Evolutionary conservation across 1,140 invertebrate genomes (phyloP), one percentile per base, ranked within the genome.

Genomic region (Amphibalanus amphitrite): DNA sequence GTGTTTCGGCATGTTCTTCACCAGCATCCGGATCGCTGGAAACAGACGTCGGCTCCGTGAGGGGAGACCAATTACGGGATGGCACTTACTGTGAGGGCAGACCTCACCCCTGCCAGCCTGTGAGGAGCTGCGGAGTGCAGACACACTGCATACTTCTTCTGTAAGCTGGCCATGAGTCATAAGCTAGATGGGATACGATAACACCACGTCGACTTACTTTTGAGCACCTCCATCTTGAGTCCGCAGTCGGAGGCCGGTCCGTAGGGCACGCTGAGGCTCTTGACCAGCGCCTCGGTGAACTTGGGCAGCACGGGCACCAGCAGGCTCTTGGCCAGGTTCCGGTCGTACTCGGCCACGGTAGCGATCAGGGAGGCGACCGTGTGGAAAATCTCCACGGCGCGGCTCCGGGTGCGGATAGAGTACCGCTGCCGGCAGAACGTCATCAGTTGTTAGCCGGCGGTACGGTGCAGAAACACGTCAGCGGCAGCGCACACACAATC

Each of bases 161-260:
- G n/a, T n/a, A 38, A 38, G 38, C 38, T 38, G 17, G 38, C 38
- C n/a, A n/a, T n/a, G n/a, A n/a, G n/a, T n/a, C n/a, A n/a, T n/a
- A n/a, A n/a, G n/a, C n/a, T n/a, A n/a, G n/a, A n/a, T n/a, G n/a
- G n/a, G n/a, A n/a, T n/a, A n/a, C n/a, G n/a, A n/a, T n/a, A n/a
- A n/a, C n/a, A 17, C 68, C 29, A 3, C 23, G 68, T 20, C 68
- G 20, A 8, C 47, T 59, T 26, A 67, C 65, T 28, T 67, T 86
- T 89, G 0, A 90, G 81, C 40, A 90, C 85, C 77, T 90, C 87
- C 29, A 86, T 88, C 75, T 89, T 89, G 10, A 91, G 78, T 23
- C 87, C 84, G 77, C 84, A 86, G 76, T 89, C 88, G 69, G 83
- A 86, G 0, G 80, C 83, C 28, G 80, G 76, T 0, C 84, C 84